Evolutionary conservation across 2,888 invertebrate genomes (phyloP).

Genomic region (Agapetus fuscipes): DNA sequence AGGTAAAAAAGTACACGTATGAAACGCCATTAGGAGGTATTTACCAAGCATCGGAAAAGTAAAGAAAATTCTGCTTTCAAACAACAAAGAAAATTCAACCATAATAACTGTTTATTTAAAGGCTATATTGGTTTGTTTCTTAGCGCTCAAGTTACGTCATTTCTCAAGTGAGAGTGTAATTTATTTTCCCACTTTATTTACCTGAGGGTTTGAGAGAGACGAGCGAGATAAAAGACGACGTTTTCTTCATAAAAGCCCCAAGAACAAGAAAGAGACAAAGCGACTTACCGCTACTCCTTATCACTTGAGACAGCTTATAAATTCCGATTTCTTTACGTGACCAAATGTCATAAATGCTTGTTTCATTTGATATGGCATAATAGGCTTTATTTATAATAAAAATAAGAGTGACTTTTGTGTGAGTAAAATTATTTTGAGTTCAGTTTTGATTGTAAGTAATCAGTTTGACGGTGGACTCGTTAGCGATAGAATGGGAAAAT

Average conservation of each 20-base stretch:
- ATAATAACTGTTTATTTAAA: too few species aligned
- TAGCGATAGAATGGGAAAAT: constrained; percentile 8
- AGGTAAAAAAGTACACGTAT: too few species aligned
- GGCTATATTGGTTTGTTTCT: not conserved
- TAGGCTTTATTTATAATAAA: too few species aligned
- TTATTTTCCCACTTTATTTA: constrained; percentile 1
- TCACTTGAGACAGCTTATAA: not conserved
- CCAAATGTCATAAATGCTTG: too few species aligned
- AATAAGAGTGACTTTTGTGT: not conserved
- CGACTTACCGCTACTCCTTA: not conserved
- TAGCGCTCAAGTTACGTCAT: not conserved
- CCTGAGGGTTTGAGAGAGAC: not conserved
- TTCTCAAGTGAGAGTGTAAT: not conserved
- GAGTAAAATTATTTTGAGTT: not conserved
- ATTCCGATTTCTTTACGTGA: too few species aligned
- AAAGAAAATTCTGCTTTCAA: too few species aligned
- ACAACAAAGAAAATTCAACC: too few species aligned
- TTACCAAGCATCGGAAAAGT: too few species aligned
- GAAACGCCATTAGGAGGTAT: too few species aligned
- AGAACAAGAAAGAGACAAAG: constrained; percentile 2
- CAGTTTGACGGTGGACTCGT: constrained; percentile 5
- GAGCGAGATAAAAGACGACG: not conserved
- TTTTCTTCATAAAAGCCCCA: not conserved
- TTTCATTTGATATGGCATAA: too few species aligned
- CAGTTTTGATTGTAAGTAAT: not conserved